Evolutionary conservation across 2,113 vertebrate species (phyloP), one percentile per base, ranked within the genome.

Genomic region (Sceloporus tristichus): DNA sequence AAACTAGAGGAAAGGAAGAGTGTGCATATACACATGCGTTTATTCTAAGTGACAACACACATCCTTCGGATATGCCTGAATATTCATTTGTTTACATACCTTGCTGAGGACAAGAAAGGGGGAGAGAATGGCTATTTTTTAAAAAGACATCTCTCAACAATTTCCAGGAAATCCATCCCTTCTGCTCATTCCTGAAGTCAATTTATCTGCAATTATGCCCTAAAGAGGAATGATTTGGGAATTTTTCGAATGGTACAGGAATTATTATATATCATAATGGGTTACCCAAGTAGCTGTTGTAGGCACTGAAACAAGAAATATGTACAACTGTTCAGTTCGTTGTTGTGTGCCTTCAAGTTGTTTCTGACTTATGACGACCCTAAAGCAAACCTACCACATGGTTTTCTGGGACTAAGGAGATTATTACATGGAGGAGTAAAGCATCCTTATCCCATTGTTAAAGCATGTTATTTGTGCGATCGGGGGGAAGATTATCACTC

Each of bases 11-110:
- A 65, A 66, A 54, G 21, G 25, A 68, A 25, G 23, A 25, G 23
- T 27, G 21, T 68, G 65, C 65, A 25, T 66, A 66, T 70, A 19
- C 66, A 53, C 38, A 59, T 21, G 40, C 77, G 9, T 82, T 89
- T 84, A 9, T 80, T 90, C 87, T 89, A 27, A 53, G 77, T 91
- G 88, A n/a, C 48, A 85, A 87, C 1, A 81, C 1, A 70, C 89
- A 93, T 89, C 21, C 84, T 78, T 89, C 90, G 40, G 13, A 88
- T 84, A 40, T 74, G 18, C 9, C 54, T 91, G 62, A 71, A 38
- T 73, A 2, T 89, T 84, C 84, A 89, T 86, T 81, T 77, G 71
- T 84, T 89, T 87, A 42, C 13, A 62, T 62, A 4, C 59, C 13
- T 62, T 62, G 59, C 16, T 62, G 79, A 54, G 29, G 54, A 9